Evolutionary conservation across 2,113 vertebrate genomes (phyloP), one percentile per base, ranked within the genome.

Genomic region (Sorex fumeus): DNA sequence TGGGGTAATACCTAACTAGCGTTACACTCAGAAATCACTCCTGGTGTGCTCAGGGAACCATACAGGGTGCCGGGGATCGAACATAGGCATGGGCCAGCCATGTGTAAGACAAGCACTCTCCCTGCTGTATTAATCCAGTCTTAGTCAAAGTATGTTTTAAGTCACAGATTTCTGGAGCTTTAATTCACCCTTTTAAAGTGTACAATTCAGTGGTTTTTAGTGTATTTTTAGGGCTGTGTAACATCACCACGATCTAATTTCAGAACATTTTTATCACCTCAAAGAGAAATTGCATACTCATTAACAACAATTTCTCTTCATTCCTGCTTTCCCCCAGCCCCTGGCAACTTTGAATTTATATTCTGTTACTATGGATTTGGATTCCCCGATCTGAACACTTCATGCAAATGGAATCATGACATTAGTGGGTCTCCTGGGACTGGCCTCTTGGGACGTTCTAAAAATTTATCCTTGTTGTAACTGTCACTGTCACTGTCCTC

Each of bases 311-410:
- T 70, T 67, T 10, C 7, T 71, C 62, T 40, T 66, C 78, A 60
- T 57, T 19, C 1, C 10, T 69, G 28, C 30, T 19, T 74, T 69
- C 21, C 36, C 25, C 23, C 4, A 57, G 2, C 11, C 34, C 36
- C 40, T 25, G 50, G n/a, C 32, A 79, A 66, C 19, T 28, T 53
- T 9, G 74, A 12, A 72, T 72, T 45, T 78, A 25, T 50, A 94
- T 94, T 90, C n/a, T 85, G 25, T 91, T 93, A 79, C 85, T 89
- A 11, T 83, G 82, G 32, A 78, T 60, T 93, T 83, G 82, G 32
- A 78, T 60, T 93, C 82, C 36, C n/a, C 76, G 74, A 8, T 91
- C 57, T n/a, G 6, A 47, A 83, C 32, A 87, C n/a, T 78, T 94
- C 28, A 28, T 45, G 57, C 64, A 81, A 74, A 82, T 50, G 19